A percentile compares a stretch with the other conserved stretches of the same genome.
These are phyloP conservation scores for Aphidius colemani DNA, from an alignment of 2,888 invertebrate species.

Conservation along the genomic window DNA sequence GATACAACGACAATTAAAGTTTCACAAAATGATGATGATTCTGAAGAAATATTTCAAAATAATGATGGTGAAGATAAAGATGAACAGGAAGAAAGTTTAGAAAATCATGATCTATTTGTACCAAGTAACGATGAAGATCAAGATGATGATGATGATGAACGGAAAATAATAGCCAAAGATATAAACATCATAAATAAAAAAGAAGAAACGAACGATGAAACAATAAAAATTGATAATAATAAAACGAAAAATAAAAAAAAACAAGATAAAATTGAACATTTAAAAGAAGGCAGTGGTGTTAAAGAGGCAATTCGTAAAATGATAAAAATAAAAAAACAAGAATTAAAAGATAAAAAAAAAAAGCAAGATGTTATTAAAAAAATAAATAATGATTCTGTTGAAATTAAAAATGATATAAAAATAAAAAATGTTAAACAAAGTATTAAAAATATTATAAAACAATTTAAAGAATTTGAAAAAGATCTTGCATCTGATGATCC, in stretches of 20 bases:
- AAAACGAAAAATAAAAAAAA: slow-evolving; percentile 25
- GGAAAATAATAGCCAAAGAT: neutral
- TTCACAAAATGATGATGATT: neutral
- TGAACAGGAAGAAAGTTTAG: neutral
- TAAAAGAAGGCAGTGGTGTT: slow-evolving; percentile 6
- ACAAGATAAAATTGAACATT: slow-evolving; percentile 15
- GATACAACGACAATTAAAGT: neutral
- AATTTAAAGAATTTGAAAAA: slow-evolving; percentile 55
- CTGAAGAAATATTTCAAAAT: neutral
- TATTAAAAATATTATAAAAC: slow-evolving; percentile 54
- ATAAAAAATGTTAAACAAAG: slow-evolving; percentile 48
- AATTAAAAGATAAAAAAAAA: slow-evolving; percentile 43
- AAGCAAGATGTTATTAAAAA: slow-evolving; percentile 39
- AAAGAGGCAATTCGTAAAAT: slow-evolving; percentile 22
- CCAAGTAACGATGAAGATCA: slow-evolving; percentile 8
- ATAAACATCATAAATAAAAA: slow-evolving; percentile 8
- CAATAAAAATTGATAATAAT: slow-evolving; percentile 24
- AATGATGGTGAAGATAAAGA: neutral
- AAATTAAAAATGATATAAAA: slow-evolving; percentile 49
- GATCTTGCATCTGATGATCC: slow-evolving; percentile 47
- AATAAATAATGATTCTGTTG: slow-evolving; percentile 44
- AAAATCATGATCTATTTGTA: slow-evolving; percentile 10
- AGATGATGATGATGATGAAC: neutral
- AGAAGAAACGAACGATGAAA: slow-evolving; percentile 29
- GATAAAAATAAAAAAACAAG: slow-evolving; percentile 36